Conservation (phyloP, 1,140 invertebrate genomes). For the Aphelinus certus region DNA sequence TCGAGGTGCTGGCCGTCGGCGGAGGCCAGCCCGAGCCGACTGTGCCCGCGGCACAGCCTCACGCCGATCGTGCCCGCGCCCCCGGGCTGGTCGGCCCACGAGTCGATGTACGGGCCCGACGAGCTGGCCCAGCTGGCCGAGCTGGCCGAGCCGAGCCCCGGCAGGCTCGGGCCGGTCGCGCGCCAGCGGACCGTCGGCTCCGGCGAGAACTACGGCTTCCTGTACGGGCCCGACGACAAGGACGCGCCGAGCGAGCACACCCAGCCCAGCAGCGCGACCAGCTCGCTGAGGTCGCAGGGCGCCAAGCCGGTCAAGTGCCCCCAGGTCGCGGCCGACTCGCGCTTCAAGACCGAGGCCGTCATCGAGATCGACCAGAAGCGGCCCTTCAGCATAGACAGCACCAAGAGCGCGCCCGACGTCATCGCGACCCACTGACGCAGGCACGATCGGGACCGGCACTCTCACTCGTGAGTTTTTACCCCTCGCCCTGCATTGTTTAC, state of each 20-base stretch:
- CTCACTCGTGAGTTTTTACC: slow-evolving; percentile 56
- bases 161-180: slow-evolving; percentile 13
- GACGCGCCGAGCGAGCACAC: slow-evolving; percentile 48
- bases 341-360: slow-evolving; percentile 72
- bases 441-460: slow-evolving; percentile 67
- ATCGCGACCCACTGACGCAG: slow-evolving; percentile 83
- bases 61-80: slow-evolving; percentile 57
- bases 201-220: slow-evolving; percentile 62
- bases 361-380: slow-evolving; percentile 73
- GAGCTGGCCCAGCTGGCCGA: slow-evolving; percentile 33
- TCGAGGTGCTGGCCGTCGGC: slow-evolving; percentile 46
- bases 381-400: slow-evolving; percentile 79
- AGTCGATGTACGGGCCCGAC: slow-evolving; percentile 43
- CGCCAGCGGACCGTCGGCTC: slow-evolving; percentile 70
- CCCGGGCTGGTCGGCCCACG: slow-evolving; percentile 57
- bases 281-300: slow-evolving; percentile 41
- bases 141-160: slow-evolving; percentile 14
- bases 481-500: not conserved
- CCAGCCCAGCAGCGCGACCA: slow-evolving; percentile 46
- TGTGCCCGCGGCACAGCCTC: slow-evolving; percentile 53
- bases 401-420: slow-evolving; percentile 87
- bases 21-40: slow-evolving; percentile 42
- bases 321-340: slow-evolving; percentile 52
- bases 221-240: slow-evolving; percentile 55
- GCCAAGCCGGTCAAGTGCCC: slow-evolving; percentile 29